These are phyloP conservation scores for Dascillus cervinus DNA, from an alignment of 2,888 invertebrate genomes.

Conservation along the genomic window DNA sequence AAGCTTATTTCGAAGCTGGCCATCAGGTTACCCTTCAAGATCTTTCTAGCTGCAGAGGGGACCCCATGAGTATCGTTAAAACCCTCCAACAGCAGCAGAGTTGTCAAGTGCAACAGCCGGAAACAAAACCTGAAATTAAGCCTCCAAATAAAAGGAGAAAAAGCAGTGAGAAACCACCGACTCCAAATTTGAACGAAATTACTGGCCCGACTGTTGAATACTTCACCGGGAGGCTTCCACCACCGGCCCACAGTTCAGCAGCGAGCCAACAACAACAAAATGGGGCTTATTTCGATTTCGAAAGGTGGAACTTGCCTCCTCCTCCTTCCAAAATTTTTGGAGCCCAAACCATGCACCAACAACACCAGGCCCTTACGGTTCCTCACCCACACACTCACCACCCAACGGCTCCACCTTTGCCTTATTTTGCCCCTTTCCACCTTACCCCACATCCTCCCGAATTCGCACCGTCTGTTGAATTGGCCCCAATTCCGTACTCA, in stretches of 20 bases:
- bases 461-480: slow-evolving; percentile 57
- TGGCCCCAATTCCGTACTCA: slow-evolving; percentile 53
- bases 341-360: slow-evolving; percentile 40
- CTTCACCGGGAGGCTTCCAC: slow-evolving; percentile 52
- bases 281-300: slow-evolving; percentile 71
- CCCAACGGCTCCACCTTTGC: slow-evolving; percentile 54
- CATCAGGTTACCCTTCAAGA: slow-evolving; percentile 59
- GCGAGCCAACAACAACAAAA: slow-evolving; percentile 43
- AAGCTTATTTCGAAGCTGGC: slow-evolving; percentile 55
- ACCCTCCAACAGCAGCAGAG: slow-evolving; percentile 46
- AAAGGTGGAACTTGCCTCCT: slow-evolving; percentile 69
- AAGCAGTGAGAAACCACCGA: slow-evolving; percentile 51
- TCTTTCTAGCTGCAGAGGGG: slow-evolving; percentile 64
- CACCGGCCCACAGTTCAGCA: slow-evolving; percentile 61
- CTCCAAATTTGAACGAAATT: slow-evolving; percentile 48
- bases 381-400: slow-evolving; percentile 56
- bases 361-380: slow-evolving; percentile 49
- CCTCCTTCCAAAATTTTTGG: slow-evolving; percentile 63
- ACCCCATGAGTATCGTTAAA: slow-evolving; percentile 70
- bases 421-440: slow-evolving; percentile 72
- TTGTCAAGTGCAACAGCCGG: slow-evolving; percentile 23
- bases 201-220: slow-evolving; percentile 48
- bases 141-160: slow-evolving; percentile 44
- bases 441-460: slow-evolving; percentile 59
- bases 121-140: slow-evolving; percentile 40